phyloP scores from a whole-genome alignment of 1,140 invertebrate genomes.

The Eurosta solidaginis region DNA sequence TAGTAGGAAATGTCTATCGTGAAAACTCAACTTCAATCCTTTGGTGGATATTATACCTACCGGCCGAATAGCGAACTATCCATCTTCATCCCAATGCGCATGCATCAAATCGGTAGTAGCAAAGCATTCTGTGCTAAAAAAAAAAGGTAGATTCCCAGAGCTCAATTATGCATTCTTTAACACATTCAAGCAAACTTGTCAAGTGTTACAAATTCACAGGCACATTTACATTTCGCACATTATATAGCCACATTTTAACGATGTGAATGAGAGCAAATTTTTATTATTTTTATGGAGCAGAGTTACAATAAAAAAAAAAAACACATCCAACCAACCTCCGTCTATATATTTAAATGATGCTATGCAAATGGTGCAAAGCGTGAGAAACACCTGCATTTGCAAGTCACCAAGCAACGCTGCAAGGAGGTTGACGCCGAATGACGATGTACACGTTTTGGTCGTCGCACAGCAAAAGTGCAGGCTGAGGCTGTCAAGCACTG shows the following conservation, averaged over 20 bases:
- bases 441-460: neutral
- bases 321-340: too few relatives aligned
- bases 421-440: neutral
- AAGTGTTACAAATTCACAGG: conserved; percentile 10
- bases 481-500: conserved; percentile 4
- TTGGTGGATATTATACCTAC: too few relatives aligned
- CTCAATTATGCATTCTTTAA: conserved; percentile 13
- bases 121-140: neutral
- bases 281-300: neutral
- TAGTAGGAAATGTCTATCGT: too few relatives aligned
- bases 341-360: neutral
- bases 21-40: too few relatives aligned
- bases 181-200: neutral
- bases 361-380: conserved; percentile 25
- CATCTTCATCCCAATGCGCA: too few relatives aligned
- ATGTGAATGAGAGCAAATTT: neutral
- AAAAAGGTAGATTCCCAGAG: neutral
- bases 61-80: too few relatives aligned
- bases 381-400: conserved; percentile 18
- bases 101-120: too few relatives aligned
- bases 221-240: neutral
- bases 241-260: neutral
- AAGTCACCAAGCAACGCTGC: neutral
- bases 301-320: neutral
- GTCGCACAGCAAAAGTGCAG: neutral